Evolutionary conservation across 2,797 vertebrate genomes (phyloP).

Genomic region (Pangasius mekongensis): DNA sequence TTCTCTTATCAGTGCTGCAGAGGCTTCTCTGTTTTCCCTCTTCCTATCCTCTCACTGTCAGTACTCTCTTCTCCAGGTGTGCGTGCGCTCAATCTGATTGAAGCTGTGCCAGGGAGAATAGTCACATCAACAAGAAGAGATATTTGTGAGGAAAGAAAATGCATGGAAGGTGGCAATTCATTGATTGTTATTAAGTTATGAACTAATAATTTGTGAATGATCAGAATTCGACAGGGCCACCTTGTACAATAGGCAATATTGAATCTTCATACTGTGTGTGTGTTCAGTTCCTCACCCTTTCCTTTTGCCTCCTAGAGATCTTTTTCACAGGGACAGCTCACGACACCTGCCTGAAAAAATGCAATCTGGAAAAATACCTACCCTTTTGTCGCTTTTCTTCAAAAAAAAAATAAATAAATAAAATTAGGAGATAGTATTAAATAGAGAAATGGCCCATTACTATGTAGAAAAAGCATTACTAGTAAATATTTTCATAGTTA

Average conservation of each 20-base stretch:
- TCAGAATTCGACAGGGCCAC: not conserved
- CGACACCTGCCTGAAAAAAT: not conserved
- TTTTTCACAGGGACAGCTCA: not conserved
- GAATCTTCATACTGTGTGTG: not conserved
- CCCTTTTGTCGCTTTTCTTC: not conserved
- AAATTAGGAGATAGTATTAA: not conserved
- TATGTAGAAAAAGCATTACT: not conserved
- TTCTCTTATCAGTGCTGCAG: slow-evolving; percentile 45
- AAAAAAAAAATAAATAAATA: not conserved
- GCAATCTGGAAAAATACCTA: not conserved
- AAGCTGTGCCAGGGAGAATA: slow-evolving; percentile 39
- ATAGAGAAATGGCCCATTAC: not conserved
- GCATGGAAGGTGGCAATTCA: not conserved
- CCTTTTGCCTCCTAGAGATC: not conserved
- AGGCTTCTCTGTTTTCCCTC: slow-evolving; percentile 45
- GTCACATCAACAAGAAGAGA: slow-evolving; percentile 24
- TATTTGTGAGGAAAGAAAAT: not conserved
- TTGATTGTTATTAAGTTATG: not conserved
- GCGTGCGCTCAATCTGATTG: slow-evolving; percentile 41
- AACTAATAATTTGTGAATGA: not conserved
- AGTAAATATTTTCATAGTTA: not conserved
- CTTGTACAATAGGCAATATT: not conserved
- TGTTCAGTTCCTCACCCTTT: not conserved
- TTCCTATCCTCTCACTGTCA: slow-evolving; percentile 35
- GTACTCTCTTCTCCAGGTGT: slow-evolving; percentile 54